Conservation (phyloP, 2,797 vertebrate genomes). For the Micrastur ruficollis region DNA sequence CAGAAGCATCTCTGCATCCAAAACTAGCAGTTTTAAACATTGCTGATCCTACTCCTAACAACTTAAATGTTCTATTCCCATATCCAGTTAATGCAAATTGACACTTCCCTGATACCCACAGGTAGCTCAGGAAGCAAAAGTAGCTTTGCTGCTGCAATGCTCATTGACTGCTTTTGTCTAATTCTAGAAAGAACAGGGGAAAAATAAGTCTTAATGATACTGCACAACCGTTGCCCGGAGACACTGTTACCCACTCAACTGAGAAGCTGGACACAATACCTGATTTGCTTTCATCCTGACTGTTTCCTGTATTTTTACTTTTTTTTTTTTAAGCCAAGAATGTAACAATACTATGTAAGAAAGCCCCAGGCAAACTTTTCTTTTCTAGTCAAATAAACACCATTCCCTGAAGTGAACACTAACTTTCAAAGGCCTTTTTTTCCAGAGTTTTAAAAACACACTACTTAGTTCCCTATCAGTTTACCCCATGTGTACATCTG, state of each 20-base stretch:
- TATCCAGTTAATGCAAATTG: neutral
- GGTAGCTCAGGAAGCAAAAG: neutral
- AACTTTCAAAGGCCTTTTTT: slow-evolving; percentile 17
- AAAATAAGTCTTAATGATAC: neutral
- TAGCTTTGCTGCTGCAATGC: neutral
- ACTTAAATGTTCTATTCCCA: neutral
- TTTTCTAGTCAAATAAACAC: slow-evolving; percentile 30
- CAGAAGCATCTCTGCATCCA: neutral
- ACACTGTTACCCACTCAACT: neutral
- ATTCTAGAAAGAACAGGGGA: neutral
- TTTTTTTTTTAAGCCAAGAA: neutral
- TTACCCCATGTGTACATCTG: neutral
- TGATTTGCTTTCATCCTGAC: neutral
- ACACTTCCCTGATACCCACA: neutral
- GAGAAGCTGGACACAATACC: neutral
- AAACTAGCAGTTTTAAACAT: neutral
- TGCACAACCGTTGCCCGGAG: neutral
- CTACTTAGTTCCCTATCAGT: neutral
- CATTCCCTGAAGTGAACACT: neutral
- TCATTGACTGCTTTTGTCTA: neutral
- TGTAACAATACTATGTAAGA: neutral
- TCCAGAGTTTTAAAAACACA: slow-evolving; percentile 3
- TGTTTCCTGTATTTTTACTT: neutral
- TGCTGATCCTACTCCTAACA: neutral
- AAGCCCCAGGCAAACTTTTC: slow-evolving; percentile 4